Evolutionary conservation across 2,797 vertebrate genomes (phyloP), one percentile per base, ranked within the genome.

Genomic region (Pseudopleuronectes americanus): DNA sequence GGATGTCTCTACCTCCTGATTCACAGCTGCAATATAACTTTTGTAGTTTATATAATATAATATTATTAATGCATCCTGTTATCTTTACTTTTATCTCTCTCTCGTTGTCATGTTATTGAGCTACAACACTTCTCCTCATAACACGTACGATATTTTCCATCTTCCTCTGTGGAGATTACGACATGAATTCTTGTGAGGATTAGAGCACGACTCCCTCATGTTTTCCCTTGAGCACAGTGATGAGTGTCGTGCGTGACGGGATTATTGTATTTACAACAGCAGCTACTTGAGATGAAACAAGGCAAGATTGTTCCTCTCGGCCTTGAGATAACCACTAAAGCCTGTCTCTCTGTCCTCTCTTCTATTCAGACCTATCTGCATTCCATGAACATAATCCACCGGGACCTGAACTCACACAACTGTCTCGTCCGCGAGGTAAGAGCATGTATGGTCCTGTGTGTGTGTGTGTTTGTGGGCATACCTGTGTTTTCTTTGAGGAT

Each of bases 301-400:
- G 33, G 66, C 48, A 58, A 21, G 12, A 33, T 69, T 84, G 80
- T 89, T 87, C 60, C 23, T 63, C 45, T 79, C 69, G 70, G 13
- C 56, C 41, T 22, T 73, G 8, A 57, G 31, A 78, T 70, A 19
- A 67, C 17, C 24, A 73, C 63, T 76, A 52, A 69, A 78, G 21
- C 21, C 43, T 52, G 7, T 28, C 38, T 52, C 36, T 60, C 57
- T n/a, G n/a, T 59, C 24, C 8, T 64, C 63, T 58, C 14, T 24
- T 74, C 61, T 74, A 6, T 57, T 23, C 81, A 99, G 98, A 92
- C 96, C 16, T 99, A 99, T 89, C 95, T 99, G 86, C 98, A 99
- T 90, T 98, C 97, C 84, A 98, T 99, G 98, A 98, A 97, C 90
- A 97, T 99, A 86, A 99, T 99, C 90, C 97, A 99, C 84, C 94